These are phyloP conservation scores for Pachycephala philippinensis DNA, from an alignment of 2,113 vertebrate genomes.

Conservation along the genomic window DNA sequence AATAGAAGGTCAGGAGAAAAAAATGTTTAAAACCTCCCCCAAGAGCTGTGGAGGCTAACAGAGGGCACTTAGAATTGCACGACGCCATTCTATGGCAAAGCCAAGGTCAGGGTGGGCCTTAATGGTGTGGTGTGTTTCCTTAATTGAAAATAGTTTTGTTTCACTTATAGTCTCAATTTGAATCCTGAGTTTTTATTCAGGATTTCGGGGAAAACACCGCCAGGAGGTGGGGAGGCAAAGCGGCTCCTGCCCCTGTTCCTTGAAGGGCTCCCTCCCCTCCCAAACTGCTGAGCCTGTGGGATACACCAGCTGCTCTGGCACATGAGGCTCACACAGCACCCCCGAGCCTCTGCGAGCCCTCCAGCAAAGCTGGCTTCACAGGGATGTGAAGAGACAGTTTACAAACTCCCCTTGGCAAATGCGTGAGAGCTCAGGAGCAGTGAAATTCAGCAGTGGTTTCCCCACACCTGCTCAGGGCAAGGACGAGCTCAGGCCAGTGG, in stretches of 20 bases:
- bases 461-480: background rate
- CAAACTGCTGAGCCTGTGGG: background rate
- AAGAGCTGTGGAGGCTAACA: background rate
- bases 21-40: background rate
- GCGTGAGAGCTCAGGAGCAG: background rate
- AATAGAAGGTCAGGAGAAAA: background rate
- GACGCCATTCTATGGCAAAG: background rate
- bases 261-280: background rate
- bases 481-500: background rate
- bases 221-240: background rate
- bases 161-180: background rate
- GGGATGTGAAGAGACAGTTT: background rate
- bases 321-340: background rate
- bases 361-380: background rate
- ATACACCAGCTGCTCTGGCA: fast-evolving
- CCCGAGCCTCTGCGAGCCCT: background rate
- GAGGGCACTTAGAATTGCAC: background rate
- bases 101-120: background rate
- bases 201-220: background rate
- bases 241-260: fast-evolving
- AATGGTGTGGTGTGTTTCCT: background rate
- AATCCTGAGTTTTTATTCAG: background rate
- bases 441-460: background rate
- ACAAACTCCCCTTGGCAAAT: background rate
- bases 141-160: background rate